A percentile compares a stretch with the other conserved stretches of the same genome.
phyloP scores from a whole-genome alignment of 2,797 vertebrate species.

The Anolis apletophallus region DNA sequence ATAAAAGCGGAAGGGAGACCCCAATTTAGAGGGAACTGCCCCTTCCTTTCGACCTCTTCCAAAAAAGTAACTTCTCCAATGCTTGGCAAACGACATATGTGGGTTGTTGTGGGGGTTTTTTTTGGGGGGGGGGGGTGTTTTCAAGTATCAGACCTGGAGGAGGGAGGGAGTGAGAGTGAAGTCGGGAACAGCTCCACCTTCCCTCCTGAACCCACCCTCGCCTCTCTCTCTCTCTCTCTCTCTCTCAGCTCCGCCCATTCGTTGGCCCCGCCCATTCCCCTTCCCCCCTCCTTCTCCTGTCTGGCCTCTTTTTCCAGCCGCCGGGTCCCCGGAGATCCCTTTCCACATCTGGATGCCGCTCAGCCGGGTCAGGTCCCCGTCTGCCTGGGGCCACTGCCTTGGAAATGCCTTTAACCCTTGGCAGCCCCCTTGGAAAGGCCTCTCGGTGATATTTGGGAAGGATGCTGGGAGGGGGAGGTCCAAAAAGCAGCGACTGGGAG shows the following conservation, averaged over 20 bases:
- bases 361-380: conserved; percentile 96
- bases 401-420: conserved; percentile 89
- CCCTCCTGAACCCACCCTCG: conserved; percentile 66
- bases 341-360: conserved; percentile 99
- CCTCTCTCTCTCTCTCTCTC: neutral
- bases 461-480: too few relatives aligned
- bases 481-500: too few relatives aligned
- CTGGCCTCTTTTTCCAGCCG: conserved; percentile 77
- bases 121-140: too few relatives aligned
- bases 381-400: conserved; percentile 94
- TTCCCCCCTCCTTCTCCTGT: neutral
- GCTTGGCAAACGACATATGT: too few relatives aligned
- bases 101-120: too few relatives aligned
- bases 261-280: neutral
- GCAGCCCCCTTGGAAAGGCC: conserved; percentile 50
- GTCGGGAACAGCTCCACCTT: conserved; percentile 12
- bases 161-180: conserved; percentile 63
- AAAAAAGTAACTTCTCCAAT: too few relatives aligned
- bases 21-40: too few relatives aligned
- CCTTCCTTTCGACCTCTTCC: too few relatives aligned
- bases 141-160: conserved; percentile 25
- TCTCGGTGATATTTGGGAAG: too few relatives aligned
- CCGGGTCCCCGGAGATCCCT: conserved; percentile 85
- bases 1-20: too few relatives aligned
- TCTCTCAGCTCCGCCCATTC: neutral